Evolutionary conservation across 2,797 vertebrate species (phyloP).

Genomic region (Nannoperca australis): DNA sequence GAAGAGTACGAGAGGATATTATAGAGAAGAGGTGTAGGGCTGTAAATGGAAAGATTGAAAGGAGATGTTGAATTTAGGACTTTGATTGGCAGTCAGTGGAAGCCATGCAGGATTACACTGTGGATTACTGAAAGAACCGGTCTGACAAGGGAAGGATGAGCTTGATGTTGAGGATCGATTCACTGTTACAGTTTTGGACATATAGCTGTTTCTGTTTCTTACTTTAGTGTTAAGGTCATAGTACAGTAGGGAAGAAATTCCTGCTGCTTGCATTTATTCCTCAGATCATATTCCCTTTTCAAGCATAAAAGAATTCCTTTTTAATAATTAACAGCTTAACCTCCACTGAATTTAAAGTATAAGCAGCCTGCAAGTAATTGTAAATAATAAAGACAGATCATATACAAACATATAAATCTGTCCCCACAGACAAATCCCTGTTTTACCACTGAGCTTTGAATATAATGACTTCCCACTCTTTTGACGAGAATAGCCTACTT

Average conservation of each 20-base stretch:
- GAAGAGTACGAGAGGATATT: background rate
- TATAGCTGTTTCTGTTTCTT: slow-evolving; percentile 15
- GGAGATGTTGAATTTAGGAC: background rate
- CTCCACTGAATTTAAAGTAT: background rate
- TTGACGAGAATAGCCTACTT: slow-evolving; percentile 30
- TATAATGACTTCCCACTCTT: slow-evolving; percentile 45
- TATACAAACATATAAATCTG: background rate
- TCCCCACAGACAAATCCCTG: background rate
- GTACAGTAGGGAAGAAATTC: background rate
- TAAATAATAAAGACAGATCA: slow-evolving; percentile 11
- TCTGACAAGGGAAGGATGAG: slow-evolving; percentile 17
- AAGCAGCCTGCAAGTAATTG: background rate
- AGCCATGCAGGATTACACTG: background rate
- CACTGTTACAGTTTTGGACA: background rate
- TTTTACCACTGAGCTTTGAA: slow-evolving; percentile 35
- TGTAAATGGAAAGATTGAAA: slow-evolving; percentile 9
- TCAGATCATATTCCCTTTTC: slow-evolving; percentile 11
- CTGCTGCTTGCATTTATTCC: background rate
- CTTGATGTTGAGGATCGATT: slow-evolving; percentile 11
- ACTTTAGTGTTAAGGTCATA: background rate
- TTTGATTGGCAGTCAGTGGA: slow-evolving; percentile 22
- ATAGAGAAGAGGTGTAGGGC: background rate
- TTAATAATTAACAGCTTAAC: slow-evolving; percentile 4
- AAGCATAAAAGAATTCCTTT: background rate
- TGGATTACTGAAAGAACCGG: slow-evolving; percentile 15